Percentiles rank a stretch among this genome's conserved stretches.
Conservation (phyloP, 2,113 vertebrate species). For the Xiphophorus maculatus region DNA sequence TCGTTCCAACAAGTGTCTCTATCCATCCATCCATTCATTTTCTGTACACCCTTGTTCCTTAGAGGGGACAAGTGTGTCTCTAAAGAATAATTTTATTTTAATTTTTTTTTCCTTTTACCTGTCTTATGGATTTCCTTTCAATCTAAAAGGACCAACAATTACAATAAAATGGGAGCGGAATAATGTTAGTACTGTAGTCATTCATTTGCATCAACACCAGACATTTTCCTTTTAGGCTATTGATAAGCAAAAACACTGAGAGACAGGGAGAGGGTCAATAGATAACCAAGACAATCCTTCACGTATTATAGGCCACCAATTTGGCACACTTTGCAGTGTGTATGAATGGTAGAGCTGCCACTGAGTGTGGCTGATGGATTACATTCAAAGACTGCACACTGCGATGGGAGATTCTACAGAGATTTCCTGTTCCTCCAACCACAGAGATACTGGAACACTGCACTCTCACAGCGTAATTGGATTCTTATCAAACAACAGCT, state of each 20-base stretch:
- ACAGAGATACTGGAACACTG: slow-evolving; percentile 14
- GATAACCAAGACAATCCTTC: slow-evolving; percentile 21
- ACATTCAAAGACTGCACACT: slow-evolving; percentile 40
- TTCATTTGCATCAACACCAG: neutral
- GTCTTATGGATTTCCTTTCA: neutral
- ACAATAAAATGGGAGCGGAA: neutral
- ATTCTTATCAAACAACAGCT: slow-evolving; percentile 45
- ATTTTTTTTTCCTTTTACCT: neutral
- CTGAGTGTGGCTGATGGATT: slow-evolving; percentile 23
- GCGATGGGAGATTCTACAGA: slow-evolving; percentile 20
- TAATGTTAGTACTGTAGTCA: neutral
- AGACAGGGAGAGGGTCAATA: slow-evolving; percentile 9
- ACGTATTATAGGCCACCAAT: neutral
- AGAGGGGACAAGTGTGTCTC: too few relatives aligned
- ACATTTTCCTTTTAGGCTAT: neutral
- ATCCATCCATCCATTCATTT: too few relatives aligned
- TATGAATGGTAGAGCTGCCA: slow-evolving; percentile 23
- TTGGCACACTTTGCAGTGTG: neutral
- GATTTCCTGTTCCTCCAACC: slow-evolving; percentile 27
- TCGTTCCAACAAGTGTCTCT: neutral
- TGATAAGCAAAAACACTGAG: slow-evolving; percentile 1
- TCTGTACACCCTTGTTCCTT: too few relatives aligned
- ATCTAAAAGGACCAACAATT: neutral
- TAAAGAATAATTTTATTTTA: too few relatives aligned
- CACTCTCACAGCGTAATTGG: slow-evolving; percentile 27